A percentile compares a stretch with the other conserved stretches of the same genome.
Evolutionary conservation across 2,797 vertebrate species (phyloP).

Genomic region (Ispidina lecontei): DNA sequence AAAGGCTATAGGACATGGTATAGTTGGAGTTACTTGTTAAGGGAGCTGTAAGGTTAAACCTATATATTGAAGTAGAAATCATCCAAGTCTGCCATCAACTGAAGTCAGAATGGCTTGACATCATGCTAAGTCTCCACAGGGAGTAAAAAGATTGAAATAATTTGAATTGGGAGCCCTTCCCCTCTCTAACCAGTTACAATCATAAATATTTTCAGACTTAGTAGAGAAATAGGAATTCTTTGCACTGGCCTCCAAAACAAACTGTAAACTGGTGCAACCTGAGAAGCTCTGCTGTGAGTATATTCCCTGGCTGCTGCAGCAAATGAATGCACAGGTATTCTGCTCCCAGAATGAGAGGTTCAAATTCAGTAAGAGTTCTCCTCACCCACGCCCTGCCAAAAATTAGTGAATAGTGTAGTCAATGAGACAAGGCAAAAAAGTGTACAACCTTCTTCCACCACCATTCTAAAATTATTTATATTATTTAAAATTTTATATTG

Average conservation of each 20-base stretch:
- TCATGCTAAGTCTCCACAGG: neutral
- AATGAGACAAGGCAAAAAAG: neutral
- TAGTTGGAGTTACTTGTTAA: conserved; percentile 10
- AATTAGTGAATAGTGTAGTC: neutral
- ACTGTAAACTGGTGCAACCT: neutral
- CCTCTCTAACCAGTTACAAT: conserved; percentile 3
- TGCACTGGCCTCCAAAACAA: conserved; percentile 35
- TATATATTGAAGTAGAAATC: neutral
- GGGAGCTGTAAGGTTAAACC: conserved; percentile 26
- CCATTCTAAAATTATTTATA: neutral
- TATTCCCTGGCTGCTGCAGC: neutral
- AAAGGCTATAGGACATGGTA: conserved; percentile 14
- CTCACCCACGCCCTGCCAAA: fast-evolving
- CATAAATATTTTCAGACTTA: conserved; percentile 41
- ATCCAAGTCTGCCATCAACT: neutral
- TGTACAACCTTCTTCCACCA: neutral
- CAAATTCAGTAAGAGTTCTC: neutral
- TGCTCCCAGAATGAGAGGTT: neutral
- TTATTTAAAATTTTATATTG: too few species aligned
- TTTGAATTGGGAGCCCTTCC: conserved; percentile 32
- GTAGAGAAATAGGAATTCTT: conserved; percentile 4
- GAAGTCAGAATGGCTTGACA: conserved; percentile 17
- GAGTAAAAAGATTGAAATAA: conserved; percentile 44
- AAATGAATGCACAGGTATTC: neutral
- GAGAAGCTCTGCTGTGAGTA: neutral